A percentile compares a stretch with the other conserved stretches of the same genome.
Conservation (phyloP, 2,888 invertebrate species). For the Brassicogethes aeneus region DNA sequence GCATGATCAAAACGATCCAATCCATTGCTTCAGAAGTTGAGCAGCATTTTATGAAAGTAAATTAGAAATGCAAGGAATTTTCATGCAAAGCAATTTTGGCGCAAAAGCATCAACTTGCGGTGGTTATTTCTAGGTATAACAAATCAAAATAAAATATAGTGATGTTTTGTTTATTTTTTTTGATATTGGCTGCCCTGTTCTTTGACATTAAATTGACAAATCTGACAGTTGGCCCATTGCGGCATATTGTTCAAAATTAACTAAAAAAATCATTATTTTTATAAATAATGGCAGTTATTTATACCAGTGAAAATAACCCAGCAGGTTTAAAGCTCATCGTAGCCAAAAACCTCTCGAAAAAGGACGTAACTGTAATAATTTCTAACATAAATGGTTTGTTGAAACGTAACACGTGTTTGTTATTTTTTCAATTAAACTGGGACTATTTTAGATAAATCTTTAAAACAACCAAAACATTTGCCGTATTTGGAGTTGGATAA, state of each 20-base stretch:
- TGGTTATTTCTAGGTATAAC: too few species aligned
- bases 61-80: too few species aligned
- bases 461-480: conserved; percentile 50
- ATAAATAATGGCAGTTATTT: conserved; percentile 54
- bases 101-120: too few species aligned
- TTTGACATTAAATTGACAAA: too few species aligned
- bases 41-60: too few species aligned
- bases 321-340: conserved; percentile 65
- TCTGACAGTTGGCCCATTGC: too few species aligned
- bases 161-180: too few species aligned
- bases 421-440: conserved; percentile 7
- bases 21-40: too few species aligned
- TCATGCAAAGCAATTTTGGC: too few species aligned
- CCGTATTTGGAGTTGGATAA: conserved; percentile 58
- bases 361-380: conserved; percentile 48
- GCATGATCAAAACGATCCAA: conserved; percentile 24
- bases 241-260: neutral
- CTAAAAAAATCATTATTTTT: neutral
- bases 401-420: conserved; percentile 9
- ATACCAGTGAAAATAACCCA: conserved; percentile 70
- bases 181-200: too few species aligned
- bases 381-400: conserved; percentile 43
- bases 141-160: too few species aligned
- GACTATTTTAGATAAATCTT: conserved; percentile 42
- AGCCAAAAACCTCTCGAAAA: conserved; percentile 56